Conservation (phyloP, 2,113 vertebrate species). For the Colistium nudipinnis region DNA sequence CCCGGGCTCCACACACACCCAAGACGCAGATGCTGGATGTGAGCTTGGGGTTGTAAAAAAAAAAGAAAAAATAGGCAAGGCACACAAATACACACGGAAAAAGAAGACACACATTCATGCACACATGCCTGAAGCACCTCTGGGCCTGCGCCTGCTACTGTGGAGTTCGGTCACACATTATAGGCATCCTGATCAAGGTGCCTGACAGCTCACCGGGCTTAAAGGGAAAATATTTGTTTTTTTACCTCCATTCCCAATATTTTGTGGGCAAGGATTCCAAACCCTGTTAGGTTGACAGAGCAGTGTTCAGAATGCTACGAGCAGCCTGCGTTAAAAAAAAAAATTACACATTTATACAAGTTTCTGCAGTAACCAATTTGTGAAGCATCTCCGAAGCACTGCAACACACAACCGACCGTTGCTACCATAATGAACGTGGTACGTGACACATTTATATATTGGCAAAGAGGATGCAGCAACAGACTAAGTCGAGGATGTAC, state of each 20-base stretch:
- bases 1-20: conserved; percentile 67
- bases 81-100: conserved; percentile 10
- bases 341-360: conserved; percentile 4
- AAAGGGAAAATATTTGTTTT: conserved; percentile 2
- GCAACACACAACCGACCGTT: background rate
- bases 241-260: background rate
- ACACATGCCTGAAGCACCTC: conserved; percentile 20
- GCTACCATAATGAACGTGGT: too few relatives aligned
- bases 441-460: background rate
- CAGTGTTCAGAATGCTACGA: background rate
- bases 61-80: conserved; percentile 16
- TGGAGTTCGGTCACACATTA: conserved; percentile 49
- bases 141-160: conserved; percentile 25
- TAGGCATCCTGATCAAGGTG: conserved; percentile 32
- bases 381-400: background rate
- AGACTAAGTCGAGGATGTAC: too few relatives aligned
- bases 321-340: background rate
- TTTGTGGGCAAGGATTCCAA: background rate
- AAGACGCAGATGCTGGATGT: conserved; percentile 61
- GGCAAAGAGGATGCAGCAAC: too few relatives aligned
- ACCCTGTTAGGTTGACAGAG: background rate
- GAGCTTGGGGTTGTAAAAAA: conserved; percentile 41
- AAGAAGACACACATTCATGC: conserved; percentile 2
- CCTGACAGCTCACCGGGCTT: conserved; percentile 30
- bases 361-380: background rate